Evolutionary conservation across 2,888 invertebrate genomes (phyloP), one percentile per base, ranked within the genome.

Genomic region (Hipparchia semele): DNA sequence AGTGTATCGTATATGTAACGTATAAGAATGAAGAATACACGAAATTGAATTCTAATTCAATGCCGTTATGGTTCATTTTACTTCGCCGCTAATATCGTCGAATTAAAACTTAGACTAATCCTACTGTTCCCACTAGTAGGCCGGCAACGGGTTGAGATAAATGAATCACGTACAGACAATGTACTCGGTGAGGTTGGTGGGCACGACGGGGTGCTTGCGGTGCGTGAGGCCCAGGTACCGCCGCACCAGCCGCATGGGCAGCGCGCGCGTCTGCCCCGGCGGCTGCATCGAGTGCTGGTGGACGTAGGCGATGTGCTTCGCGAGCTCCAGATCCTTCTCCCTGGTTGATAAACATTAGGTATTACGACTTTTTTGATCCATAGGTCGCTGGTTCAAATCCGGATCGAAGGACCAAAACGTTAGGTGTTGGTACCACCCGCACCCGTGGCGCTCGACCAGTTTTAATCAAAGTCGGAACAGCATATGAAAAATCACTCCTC

Each of bases 231-330:
- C 96, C 72, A 99, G 97, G 90, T 99, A 99, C 65, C 98, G 96
- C n/a, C 99, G 95, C 96, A 99, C 98, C 0, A 99, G 95, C 71
- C 96, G 96, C 99, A 99, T 99, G 82, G 98, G 96, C 71, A 99
- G 93, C 7, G 98, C 96, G 80, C 96, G 95, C 70, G 96, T 94
- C 12, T 94, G 90, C 65, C 96, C 94, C 1, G 97, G 97, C 10
- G 99, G 99, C 90, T 99, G 98, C 71, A 95, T 95, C 79, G 96
- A 96, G 91, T 99, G 97, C 84, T 97, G 97, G 90, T 99, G 99
- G 54, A 99, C 99, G 88, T 98, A 99, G 0, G 7, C 6, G 1
- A 49, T 99, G 90, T 99, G 99, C 87, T 99, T 97, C 10, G 99
- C 99, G 73, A 99, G 94, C 82, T 98, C 95, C 80, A 96, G 85